Conservation (phyloP, 35 echinoderm and acorn worm genomes). For the Strongylocentrotus purpuratus region DNA sequence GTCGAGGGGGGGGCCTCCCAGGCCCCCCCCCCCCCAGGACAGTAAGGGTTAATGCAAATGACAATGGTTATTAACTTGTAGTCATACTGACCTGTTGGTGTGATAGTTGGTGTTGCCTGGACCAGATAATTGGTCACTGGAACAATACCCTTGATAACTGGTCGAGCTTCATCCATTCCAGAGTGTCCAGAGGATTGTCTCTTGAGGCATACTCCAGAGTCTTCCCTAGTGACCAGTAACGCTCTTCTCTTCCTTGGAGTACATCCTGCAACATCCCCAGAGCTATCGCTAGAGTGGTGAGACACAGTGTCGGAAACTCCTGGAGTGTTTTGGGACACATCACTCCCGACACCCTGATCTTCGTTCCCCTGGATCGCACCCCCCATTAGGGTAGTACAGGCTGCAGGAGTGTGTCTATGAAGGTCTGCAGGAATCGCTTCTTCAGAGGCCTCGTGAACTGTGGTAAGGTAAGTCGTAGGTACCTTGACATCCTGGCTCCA, state of each 20-base stretch:
- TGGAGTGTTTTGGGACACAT: neutral
- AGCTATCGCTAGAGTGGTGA: slow-evolving; percentile 24
- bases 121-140: neutral
- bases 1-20: too few species aligned
- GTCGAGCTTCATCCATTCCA: neutral
- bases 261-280: neutral
- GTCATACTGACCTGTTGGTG: neutral
- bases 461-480: neutral
- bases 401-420: neutral
- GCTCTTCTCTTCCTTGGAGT: neutral
- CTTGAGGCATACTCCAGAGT: slow-evolving; percentile 14
- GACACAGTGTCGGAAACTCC: slow-evolving; percentile 20
- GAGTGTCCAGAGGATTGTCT: neutral
- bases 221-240: slow-evolving; percentile 24
- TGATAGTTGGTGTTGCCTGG: neutral
- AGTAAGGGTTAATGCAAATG: too few species aligned
- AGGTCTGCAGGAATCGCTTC: neutral
- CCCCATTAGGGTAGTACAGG: neutral
- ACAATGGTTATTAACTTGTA: too few species aligned
- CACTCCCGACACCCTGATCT: slow-evolving; percentile 36
- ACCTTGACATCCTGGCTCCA: neutral
- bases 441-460: neutral
- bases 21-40: too few species aligned
- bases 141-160: neutral
- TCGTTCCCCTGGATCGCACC: neutral